Conservation (phyloP, 2,113 vertebrate species). For the Sander lucioperca region DNA sequence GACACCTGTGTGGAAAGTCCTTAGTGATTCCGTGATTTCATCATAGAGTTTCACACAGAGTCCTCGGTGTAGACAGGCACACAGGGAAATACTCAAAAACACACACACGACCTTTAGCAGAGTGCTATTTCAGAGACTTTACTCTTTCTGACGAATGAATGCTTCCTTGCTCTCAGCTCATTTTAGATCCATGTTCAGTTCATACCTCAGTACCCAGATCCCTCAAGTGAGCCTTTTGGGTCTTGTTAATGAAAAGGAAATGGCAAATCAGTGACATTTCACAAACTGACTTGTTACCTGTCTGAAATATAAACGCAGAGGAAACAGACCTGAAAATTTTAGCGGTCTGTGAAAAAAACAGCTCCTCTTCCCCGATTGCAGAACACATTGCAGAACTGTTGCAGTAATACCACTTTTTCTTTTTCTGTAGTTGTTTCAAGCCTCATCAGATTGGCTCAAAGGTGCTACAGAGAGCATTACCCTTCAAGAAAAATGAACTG, state of each 20-base stretch:
- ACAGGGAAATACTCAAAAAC: conserved; percentile 27
- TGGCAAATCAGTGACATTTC: conserved; percentile 54
- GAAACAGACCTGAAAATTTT: conserved; percentile 7
- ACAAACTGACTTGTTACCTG: conserved; percentile 30
- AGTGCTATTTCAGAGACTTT: conserved; percentile 20
- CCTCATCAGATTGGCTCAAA: conserved; percentile 46
- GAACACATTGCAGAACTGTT: conserved; percentile 20
- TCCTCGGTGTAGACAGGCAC: conserved; percentile 35
- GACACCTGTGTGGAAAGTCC: conserved; percentile 5
- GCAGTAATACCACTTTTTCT: conserved; percentile 8
- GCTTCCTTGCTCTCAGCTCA: conserved; percentile 34
- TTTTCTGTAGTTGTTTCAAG: conserved; percentile 51
- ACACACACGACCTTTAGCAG: conserved; percentile 57
- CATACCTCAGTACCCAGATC: conserved; percentile 25
- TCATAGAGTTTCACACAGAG: conserved; percentile 12
- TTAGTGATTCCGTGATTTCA: conserved; percentile 23
- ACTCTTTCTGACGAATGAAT: conserved; percentile 25
- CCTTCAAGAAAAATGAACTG: conserved; percentile 26
- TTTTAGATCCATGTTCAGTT: conserved; percentile 34
- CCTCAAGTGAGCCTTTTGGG: conserved; percentile 26
- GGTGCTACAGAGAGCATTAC: conserved; percentile 18
- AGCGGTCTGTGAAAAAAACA: background rate
- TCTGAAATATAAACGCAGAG: conserved; percentile 8
- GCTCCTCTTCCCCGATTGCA: conserved; percentile 5
- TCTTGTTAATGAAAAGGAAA: conserved; percentile 37